Percentiles rank a stretch among this genome's conserved stretches.
phyloP scores from a whole-genome alignment of 2,888 invertebrate genomes.

The Drosophila affinis region DNA sequence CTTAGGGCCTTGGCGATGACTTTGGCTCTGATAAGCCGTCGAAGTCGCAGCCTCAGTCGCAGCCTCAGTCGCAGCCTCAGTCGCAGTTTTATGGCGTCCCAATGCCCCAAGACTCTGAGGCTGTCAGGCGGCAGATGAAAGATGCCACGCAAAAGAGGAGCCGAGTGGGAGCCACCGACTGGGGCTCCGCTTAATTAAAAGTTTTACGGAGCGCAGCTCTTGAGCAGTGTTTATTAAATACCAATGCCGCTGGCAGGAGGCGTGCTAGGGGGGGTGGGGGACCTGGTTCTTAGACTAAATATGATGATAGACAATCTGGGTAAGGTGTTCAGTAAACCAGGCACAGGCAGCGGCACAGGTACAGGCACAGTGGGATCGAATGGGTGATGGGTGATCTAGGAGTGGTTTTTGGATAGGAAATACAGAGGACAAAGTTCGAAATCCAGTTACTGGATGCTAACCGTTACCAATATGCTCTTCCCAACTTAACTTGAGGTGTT shows the following conservation, averaged over 20 bases:
- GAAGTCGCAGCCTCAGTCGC: constrained; percentile 40
- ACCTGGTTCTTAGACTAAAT: constrained; percentile 29
- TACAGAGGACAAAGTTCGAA: no score
- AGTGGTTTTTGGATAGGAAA: neutral
- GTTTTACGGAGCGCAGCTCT: constrained; percentile 57
- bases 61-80: no score
- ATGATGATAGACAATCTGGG: constrained; percentile 58
- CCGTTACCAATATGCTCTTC: neutral
- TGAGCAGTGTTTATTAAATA: constrained; percentile 70
- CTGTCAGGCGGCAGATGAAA: constrained; percentile 24
- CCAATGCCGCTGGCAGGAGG: constrained; percentile 53
- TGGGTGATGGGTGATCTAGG: neutral
- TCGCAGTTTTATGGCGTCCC: constrained; percentile 57
- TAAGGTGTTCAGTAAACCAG: neutral
- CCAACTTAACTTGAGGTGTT: neutral
- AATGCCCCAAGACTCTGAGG: constrained; percentile 37
- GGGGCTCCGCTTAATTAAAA: constrained; percentile 68
- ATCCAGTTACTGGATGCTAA: no score
- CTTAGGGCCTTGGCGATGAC: constrained; percentile 27
- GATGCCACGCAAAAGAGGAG: neutral
- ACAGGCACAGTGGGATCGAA: constrained; percentile 19
- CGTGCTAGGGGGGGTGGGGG: constrained; percentile 13
- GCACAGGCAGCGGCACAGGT: neutral
- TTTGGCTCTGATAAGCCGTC: constrained; percentile 56
- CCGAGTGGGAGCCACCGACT: neutral